Conservation (phyloP, 37 sponge, comb jelly and placozoan genomes). For the Cladorhizidae sp. region DNA sequence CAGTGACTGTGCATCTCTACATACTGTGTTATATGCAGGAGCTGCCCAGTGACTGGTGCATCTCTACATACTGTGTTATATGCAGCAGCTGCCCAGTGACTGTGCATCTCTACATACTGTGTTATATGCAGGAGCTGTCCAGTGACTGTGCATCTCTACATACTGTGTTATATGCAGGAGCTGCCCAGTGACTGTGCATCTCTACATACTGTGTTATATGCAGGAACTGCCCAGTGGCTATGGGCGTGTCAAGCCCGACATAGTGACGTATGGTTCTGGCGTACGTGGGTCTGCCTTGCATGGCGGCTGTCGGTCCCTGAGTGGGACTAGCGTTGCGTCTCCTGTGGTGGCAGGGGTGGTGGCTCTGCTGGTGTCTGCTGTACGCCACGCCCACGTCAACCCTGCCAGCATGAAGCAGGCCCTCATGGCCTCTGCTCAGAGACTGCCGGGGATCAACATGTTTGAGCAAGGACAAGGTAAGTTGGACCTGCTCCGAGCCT, state of each 20-base stretch:
- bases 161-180: no score
- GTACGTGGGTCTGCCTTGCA: slow-evolving; percentile 89
- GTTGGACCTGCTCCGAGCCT: slow-evolving; percentile 89
- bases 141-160: no score
- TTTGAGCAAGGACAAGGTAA: slow-evolving; percentile 98
- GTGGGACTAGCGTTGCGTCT: slow-evolving; percentile 99
- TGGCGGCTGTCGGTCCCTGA: slow-evolving; percentile 93
- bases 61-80: no score
- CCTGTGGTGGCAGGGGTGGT: slow-evolving; percentile 98
- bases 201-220: no score
- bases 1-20: no score
- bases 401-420: slow-evolving; percentile 99
- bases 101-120: no score
- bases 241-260: slow-evolving; percentile 98
- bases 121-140: no score
- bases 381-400: slow-evolving; percentile 65
- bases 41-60: no score
- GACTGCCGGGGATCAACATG: slow-evolving; percentile 84
- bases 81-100: no score
- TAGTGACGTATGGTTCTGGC: slow-evolving; percentile 96
- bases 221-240: slow-evolving; percentile 96
- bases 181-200: no score
- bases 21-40: no score
- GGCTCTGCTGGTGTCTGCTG: slow-evolving; percentile 86
- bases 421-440: slow-evolving; percentile 91